phyloP scores from a whole-genome alignment of 2,888 invertebrate species.

The Drosophila aldrichi region DNA sequence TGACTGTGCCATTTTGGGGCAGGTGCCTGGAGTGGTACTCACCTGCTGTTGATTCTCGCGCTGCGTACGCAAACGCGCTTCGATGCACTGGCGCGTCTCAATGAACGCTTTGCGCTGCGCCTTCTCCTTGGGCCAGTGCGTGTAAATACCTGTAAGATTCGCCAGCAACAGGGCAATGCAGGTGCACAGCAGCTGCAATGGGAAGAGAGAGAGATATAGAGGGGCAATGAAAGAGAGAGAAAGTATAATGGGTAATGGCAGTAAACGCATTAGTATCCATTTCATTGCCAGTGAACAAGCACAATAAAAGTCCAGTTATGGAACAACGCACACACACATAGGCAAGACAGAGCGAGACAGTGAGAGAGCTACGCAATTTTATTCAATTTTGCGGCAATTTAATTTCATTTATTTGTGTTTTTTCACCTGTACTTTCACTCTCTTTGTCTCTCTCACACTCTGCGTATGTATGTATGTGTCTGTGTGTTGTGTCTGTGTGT shows the following conservation, averaged over 20 bases:
- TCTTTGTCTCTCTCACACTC: neutral
- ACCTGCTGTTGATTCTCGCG: slow-evolving; percentile 98
- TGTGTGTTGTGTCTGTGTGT: slow-evolving; percentile 24
- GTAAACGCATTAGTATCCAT: slow-evolving; percentile 29
- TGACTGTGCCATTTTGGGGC: slow-evolving; percentile 20
- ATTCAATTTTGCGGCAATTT: slow-evolving; percentile 77
- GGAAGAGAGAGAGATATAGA: neutral
- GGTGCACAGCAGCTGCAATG: slow-evolving; percentile 80
- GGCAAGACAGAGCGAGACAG: neutral
- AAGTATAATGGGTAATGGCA: slow-evolving; percentile 26
- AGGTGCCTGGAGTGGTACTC: slow-evolving; percentile 56
- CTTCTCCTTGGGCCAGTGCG: slow-evolving; percentile 95
- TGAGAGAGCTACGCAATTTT: slow-evolving; percentile 45
- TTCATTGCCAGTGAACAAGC: slow-evolving; percentile 14
- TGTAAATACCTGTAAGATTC: slow-evolving; percentile 94
- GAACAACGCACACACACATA: slow-evolving; percentile 17
- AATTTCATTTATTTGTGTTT: slow-evolving; percentile 70
- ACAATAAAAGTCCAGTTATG: slow-evolving; percentile 55
- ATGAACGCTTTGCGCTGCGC: slow-evolving; percentile 96
- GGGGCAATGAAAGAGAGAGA: neutral
- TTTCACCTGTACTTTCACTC: slow-evolving; percentile 21
- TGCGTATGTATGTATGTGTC: neutral
- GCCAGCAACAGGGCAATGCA: slow-evolving; percentile 90
- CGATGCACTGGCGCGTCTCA: slow-evolving; percentile 97
- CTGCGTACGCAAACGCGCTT: slow-evolving; percentile 95